A percentile compares a stretch with the other conserved stretches of the same genome.
Evolutionary conservation across 2,888 invertebrate genomes (phyloP).

Genomic region (Entomobrya proxima): DNA sequence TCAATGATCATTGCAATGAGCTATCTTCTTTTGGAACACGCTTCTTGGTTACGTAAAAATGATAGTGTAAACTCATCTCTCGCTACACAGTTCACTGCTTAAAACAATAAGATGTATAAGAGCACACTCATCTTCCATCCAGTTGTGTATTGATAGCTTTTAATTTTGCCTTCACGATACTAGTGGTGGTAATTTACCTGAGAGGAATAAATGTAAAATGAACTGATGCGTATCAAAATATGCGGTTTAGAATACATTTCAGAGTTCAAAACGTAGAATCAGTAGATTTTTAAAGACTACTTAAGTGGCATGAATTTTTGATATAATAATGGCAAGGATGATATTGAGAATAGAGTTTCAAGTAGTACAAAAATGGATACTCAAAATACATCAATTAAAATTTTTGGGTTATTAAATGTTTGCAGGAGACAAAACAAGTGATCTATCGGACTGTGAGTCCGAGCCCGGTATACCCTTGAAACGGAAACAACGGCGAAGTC

Average conservation of each 20-base stretch:
- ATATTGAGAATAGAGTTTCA: neutral
- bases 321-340: neutral
- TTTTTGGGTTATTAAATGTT: neutral
- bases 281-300: neutral
- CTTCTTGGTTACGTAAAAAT: too few species aligned
- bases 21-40: too few species aligned
- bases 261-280: neutral
- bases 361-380: neutral
- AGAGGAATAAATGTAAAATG: conserved; percentile 56
- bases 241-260: conserved; percentile 2
- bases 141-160: too few species aligned
- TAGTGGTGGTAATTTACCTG: conserved; percentile 2
- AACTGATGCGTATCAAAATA: conserved; percentile 54
- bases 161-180: too few species aligned
- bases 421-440: conserved; percentile 78
- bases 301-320: neutral
- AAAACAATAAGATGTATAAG: too few species aligned
- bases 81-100: too few species aligned
- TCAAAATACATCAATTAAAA: neutral
- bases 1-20: neutral
- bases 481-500: conserved; percentile 91
- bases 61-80: too few species aligned
- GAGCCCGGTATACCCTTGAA: conserved; percentile 94
- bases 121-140: too few species aligned
- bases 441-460: conserved; percentile 88